Conservation (phyloP, 2,113 vertebrate genomes). For the Arizona elegans region DNA sequence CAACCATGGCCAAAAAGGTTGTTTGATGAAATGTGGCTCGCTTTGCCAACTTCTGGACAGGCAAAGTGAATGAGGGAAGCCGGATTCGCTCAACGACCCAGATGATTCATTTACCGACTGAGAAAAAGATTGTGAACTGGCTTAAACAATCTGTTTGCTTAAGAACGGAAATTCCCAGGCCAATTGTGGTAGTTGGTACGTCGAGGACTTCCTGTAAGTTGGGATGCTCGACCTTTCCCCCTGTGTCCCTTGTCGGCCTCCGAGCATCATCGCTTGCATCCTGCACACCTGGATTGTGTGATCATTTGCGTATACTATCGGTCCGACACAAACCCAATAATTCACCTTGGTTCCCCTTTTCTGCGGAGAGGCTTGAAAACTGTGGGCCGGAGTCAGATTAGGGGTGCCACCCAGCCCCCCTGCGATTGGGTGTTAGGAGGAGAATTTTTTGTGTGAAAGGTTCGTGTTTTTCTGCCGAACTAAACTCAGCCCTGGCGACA, state of each 20-base stretch:
- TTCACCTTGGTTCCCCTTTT: neutral
- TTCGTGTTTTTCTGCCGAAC: too few species aligned
- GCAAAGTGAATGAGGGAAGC: too few species aligned
- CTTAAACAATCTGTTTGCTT: neutral
- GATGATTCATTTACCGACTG: too few species aligned
- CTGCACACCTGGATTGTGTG: neutral
- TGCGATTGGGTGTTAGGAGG: neutral
- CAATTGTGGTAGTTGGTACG: neutral
- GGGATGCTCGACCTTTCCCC: neutral
- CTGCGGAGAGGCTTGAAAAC: neutral
- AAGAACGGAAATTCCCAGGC: neutral
- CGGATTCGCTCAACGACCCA: too few species aligned
- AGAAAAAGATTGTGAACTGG: too few species aligned
- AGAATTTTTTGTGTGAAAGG: too few species aligned
- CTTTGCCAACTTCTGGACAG: too few species aligned
- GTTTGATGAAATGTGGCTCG: too few species aligned
- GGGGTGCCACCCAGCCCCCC: neutral
- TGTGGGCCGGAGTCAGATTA: too few species aligned
- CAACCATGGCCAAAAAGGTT: too few species aligned
- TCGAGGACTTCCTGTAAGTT: neutral
- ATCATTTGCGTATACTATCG: neutral
- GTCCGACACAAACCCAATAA: neutral
- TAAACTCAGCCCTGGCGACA: too few species aligned
- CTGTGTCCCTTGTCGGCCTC: rapidly evolving
- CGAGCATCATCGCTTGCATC: neutral